These are phyloP conservation scores for Latheticus oryzae DNA, from an alignment of 2,888 invertebrate genomes.

Conservation along the genomic window DNA sequence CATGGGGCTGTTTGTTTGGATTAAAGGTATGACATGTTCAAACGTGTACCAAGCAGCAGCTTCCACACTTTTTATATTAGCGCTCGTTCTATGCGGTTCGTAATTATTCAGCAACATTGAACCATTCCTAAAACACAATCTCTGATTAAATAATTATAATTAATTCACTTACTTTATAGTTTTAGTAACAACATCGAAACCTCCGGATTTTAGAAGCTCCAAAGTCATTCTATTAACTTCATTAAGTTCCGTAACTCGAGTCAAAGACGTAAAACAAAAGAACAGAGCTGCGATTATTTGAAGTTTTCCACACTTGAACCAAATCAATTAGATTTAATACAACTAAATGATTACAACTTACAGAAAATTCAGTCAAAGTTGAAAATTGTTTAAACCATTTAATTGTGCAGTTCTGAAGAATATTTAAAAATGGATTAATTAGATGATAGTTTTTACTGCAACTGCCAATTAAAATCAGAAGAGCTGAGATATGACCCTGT, in stretches of 20 bases:
- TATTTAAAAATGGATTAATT: slow-evolving; percentile 45
- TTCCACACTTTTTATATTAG: slow-evolving; percentile 66
- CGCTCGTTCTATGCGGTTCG: slow-evolving; percentile 60
- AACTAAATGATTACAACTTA: slow-evolving; percentile 40
- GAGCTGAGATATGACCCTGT: slow-evolving; percentile 71
- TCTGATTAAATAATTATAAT: no score
- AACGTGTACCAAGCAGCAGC: slow-evolving; percentile 64
- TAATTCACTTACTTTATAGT: slow-evolving; percentile 62
- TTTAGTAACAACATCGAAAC: slow-evolving; percentile 65
- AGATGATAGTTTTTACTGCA: slow-evolving; percentile 43
- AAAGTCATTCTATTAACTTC: slow-evolving; percentile 50
- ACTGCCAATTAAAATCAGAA: slow-evolving; percentile 48
- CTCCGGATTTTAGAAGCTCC: slow-evolving; percentile 64
- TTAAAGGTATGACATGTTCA: slow-evolving; percentile 66
- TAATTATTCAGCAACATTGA: slow-evolving; percentile 67
- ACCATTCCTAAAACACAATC: slow-evolving; percentile 58
- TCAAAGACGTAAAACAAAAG: slow-evolving; percentile 49
- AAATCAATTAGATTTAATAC: slow-evolving; percentile 21
- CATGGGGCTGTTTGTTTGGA: slow-evolving; percentile 65
- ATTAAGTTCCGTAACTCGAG: slow-evolving; percentile 39
- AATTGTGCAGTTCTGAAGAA: slow-evolving; percentile 62
- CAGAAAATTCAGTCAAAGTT: slow-evolving; percentile 63
- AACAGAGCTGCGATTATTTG: slow-evolving; percentile 60
- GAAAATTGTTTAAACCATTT: slow-evolving; percentile 69
- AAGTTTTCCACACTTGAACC: slow-evolving; percentile 62